Evolutionary conservation across 2,888 invertebrate species (phyloP), one percentile per base, ranked within the genome.

Genomic region (Ditula angustiorana): DNA sequence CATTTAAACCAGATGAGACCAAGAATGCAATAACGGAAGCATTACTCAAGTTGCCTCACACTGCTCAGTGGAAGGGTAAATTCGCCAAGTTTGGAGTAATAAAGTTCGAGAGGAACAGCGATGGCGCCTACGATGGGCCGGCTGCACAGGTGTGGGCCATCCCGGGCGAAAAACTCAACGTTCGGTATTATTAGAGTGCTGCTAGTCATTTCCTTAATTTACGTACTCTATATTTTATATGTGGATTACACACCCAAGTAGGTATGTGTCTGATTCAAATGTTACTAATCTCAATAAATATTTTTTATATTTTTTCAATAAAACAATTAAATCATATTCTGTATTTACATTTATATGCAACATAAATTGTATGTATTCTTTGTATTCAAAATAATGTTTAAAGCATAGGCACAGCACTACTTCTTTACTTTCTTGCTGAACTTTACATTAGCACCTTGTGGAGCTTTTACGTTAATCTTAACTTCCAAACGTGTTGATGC

Each of bases 181-280:
- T 93, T 83, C 83, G 91, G 77, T 93, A 93, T 91, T 94, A 94
- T 90, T 94, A 92, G 93, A 75, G 67, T 87, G 56, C 71, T 83
- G 28, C 79, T 93, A 16, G 70, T 87, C 35, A 72, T 86, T 57
- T 86, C 90, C 61, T 76, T 93, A 65, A 24, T 89, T 26, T 93
- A 93, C 74, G 85, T 91, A 41, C 72, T 93, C 65, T 93, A 93
- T 74, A 88, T 92, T 79, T 82, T 92, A 61, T 92, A 89, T 73
- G 78, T 81, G 58, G 90, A 92, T 75, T 89, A 86, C 71, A 86
- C 80, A 67, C 87, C 88, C 68, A 88, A 87, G 74, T 78, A 82
- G 73, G 70, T 67, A 67, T 67, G 33, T 30, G 55, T 50, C 52
- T 57, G 33, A 53, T 23, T 46, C 66, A 53, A 63, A 62, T 61